phyloP scores from a whole-genome alignment of 2,113 vertebrate genomes.

The Apistogramma diplotaenia region DNA sequence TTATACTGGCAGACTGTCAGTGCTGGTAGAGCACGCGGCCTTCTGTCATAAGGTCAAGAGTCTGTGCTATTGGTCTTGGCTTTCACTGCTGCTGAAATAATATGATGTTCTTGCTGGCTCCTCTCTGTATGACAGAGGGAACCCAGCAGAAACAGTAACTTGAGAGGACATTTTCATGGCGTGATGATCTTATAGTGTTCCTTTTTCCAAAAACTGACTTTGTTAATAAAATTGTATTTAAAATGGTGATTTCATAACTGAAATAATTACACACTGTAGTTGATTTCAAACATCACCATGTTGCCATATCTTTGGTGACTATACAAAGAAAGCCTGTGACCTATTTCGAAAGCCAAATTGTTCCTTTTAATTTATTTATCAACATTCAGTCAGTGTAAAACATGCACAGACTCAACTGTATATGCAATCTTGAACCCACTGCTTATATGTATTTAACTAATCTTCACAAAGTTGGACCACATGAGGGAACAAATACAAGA shows the following conservation, averaged over 20 bases:
- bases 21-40: neutral
- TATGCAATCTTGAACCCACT: neutral
- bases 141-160: neutral
- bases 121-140: neutral
- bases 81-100: neutral
- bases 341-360: neutral
- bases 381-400: neutral
- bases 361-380: neutral
- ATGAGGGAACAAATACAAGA: conserved; percentile 35
- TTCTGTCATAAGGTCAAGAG: neutral
- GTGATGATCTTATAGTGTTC: neutral
- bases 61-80: neutral
- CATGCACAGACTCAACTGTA: neutral
- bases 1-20: neutral
- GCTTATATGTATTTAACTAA: conserved; percentile 27
- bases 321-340: neutral
- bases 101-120: neutral
- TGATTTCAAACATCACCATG: neutral
- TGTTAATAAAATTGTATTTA: neutral
- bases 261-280: neutral
- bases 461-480: conserved; percentile 30
- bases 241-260: neutral
- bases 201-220: neutral
- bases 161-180: neutral
- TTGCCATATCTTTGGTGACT: neutral